Evolutionary conservation across 2,797 vertebrate genomes (phyloP).

Genomic region (Hapalemur alaotrensis): DNA sequence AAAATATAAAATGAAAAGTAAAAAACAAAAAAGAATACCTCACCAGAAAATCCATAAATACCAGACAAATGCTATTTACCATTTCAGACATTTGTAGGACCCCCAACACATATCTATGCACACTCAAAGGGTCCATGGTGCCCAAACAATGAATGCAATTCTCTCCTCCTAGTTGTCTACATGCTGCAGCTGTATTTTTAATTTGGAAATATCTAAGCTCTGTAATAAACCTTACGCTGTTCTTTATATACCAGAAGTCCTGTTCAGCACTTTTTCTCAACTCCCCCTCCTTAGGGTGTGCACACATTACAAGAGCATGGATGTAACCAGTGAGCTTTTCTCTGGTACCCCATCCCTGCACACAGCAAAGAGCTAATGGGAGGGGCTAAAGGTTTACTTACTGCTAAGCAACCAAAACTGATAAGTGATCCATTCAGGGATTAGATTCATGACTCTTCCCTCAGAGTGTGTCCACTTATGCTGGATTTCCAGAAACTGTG

Average conservation of each 20-base stretch:
- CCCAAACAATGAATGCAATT: not conserved
- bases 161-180: not conserved
- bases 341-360: not conserved
- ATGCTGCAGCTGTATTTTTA: not conserved
- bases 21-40: not conserved
- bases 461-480: not conserved
- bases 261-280: not conserved
- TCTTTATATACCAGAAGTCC: not conserved
- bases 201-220: not conserved
- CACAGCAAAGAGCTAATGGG: not conserved
- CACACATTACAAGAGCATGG: rapidly evolving
- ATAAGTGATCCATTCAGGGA: not conserved
- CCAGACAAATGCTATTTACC: not conserved
- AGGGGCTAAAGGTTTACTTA: not conserved
- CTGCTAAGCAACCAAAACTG: not conserved
- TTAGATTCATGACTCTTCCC: not conserved
- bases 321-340: not conserved
- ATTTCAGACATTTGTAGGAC: not conserved
- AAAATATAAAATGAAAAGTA: not conserved
- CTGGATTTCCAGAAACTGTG: not conserved
- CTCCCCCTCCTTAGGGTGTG: rapidly evolving
- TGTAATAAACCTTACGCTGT: not conserved
- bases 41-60: not conserved
- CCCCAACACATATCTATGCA: not conserved
- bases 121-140: not conserved